Base-by-base conservation (phyloP, 2,113 vertebrate species). In the Pleuronectes platessa region DNA sequence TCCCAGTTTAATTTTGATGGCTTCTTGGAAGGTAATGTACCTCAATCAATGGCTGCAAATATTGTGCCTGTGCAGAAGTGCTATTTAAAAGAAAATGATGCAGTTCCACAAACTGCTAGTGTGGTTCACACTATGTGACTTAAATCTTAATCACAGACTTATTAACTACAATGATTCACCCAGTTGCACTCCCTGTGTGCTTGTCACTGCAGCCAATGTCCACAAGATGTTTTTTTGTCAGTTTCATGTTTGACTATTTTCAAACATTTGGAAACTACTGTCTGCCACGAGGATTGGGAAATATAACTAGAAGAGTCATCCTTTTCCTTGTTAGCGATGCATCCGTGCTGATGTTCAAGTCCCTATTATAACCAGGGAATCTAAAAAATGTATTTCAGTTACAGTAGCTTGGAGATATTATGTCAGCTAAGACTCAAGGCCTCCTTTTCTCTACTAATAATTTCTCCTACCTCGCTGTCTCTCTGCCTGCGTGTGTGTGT, bases 341-440 rank as follows among this genome's bases (percentile, higher is more conserved):
- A 55, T 78, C 68, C 73, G 31, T 53, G 49, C 45, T 69, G 47
- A 70, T 61, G 70, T 75, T 73, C 9, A 67, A 81, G 47, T 78
- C 62, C 47, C 18, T 68, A 72, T 76, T 81, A 8, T 54, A 54
- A 54, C 45, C 40, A 63, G 58, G 64, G n/a, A 67, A 75, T 54
- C 40, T 56, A 72, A 77, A 70, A 78, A 59, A 75, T 20, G 71
- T 20, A 51, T 61, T 78, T 78, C 78, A 84, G 78, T 88, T 81
- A 83, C 63, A 84, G 84, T 83, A 75, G 79, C 81, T 87, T 76
- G 76, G 63, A 86, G 82, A 75, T 76, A 77, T 74, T 51, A 80
- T 82, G 76, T 87, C 78, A 85, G 79, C 70, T 79, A 77, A 76
- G 68, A 83, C 81, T 87, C 73, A 62, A 71, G 61, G 64, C 74